A percentile compares a stretch with the other conserved stretches of the same genome.
Conservation (phyloP, 2,113 vertebrate genomes). For the Spea multiplicata region DNA sequence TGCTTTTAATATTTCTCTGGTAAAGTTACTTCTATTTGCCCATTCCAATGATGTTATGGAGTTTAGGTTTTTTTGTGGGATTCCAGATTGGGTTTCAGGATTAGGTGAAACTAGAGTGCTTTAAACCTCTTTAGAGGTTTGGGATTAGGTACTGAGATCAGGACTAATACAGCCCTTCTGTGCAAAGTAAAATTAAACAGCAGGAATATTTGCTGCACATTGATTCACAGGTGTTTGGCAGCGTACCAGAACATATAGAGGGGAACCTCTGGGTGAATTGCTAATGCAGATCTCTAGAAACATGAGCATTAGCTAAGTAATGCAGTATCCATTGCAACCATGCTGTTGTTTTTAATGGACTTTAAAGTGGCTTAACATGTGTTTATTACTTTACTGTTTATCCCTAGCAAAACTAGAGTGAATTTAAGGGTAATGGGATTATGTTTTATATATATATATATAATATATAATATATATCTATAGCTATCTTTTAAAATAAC, state of each 20-base stretch:
- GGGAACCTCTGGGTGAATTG: conserved; percentile 54
- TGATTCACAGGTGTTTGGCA: conserved; percentile 74
- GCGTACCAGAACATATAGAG: conserved; percentile 59
- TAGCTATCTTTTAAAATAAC: conserved; percentile 45
- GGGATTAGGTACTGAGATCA: conserved; percentile 79
- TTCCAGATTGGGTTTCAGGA: conserved; percentile 85
- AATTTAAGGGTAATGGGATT: conserved; percentile 54
- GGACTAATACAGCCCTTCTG: conserved; percentile 68
- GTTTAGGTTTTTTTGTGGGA: conserved; percentile 72
- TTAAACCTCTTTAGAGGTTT: conserved; percentile 85
- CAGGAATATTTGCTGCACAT: conserved; percentile 66
- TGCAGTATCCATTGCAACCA: conserved; percentile 63
- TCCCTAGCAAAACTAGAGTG: conserved; percentile 50
- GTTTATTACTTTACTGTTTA: conserved; percentile 62
- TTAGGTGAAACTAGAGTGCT: conserved; percentile 96
- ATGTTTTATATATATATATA: neutral
- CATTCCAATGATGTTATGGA: conserved; percentile 71
- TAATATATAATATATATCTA: conserved; percentile 48
- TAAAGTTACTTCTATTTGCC: conserved; percentile 80
- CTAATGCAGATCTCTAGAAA: conserved; percentile 62
- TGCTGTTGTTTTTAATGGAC: conserved; percentile 55
- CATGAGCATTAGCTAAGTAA: conserved; percentile 60
- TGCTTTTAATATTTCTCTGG: conserved; percentile 75
- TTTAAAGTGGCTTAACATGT: conserved; percentile 63
- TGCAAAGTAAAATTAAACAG: conserved; percentile 72